These are phyloP conservation scores for Drosophila orosa DNA, from an alignment of 1,140 invertebrate species.

Conservation along the genomic window DNA sequence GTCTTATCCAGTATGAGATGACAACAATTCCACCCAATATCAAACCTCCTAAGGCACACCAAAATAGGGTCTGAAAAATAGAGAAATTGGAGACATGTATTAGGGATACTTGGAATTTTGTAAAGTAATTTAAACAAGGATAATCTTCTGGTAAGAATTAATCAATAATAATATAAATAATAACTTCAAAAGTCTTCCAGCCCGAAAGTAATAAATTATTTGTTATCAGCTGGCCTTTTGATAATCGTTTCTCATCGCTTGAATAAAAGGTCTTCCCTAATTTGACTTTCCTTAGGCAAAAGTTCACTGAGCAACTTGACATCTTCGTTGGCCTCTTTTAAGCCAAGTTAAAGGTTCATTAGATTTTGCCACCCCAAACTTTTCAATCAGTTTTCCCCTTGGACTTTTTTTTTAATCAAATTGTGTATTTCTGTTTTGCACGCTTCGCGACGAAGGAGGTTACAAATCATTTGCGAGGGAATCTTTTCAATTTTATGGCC, in stretches of 20 bases:
- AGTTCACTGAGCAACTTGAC: constrained; percentile 46
- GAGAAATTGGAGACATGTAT: background rate
- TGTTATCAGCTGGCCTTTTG: background rate
- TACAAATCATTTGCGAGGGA: constrained; percentile 24
- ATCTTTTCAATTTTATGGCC: constrained; percentile 32
- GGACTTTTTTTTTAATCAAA: constrained; percentile 27
- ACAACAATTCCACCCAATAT: constrained; percentile 82
- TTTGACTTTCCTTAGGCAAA: constrained; percentile 4
- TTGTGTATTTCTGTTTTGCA: constrained; percentile 27
- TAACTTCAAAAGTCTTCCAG: background rate
- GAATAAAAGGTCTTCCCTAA: constrained; percentile 3
- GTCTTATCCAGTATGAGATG: constrained; percentile 84
- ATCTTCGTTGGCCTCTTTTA: constrained; percentile 22
- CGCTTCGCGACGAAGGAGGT: constrained; percentile 12
- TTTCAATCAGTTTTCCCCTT: constrained; percentile 16
- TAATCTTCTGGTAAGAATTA: background rate
- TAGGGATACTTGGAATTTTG: too few relatives aligned
- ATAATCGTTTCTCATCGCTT: constrained; percentile 3
- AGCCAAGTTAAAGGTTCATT: constrained; percentile 37
- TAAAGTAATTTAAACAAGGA: background rate
- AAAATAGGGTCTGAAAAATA: constrained; percentile 73
- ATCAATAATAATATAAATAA: background rate
- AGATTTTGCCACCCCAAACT: constrained; percentile 2
- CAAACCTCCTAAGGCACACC: constrained; percentile 84
- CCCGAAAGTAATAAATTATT: constrained; percentile 32